A percentile compares a stretch with the other conserved stretches of the same genome.
phyloP scores from a whole-genome alignment of 2,113 vertebrate genomes.

The Monopterus albus region DNA sequence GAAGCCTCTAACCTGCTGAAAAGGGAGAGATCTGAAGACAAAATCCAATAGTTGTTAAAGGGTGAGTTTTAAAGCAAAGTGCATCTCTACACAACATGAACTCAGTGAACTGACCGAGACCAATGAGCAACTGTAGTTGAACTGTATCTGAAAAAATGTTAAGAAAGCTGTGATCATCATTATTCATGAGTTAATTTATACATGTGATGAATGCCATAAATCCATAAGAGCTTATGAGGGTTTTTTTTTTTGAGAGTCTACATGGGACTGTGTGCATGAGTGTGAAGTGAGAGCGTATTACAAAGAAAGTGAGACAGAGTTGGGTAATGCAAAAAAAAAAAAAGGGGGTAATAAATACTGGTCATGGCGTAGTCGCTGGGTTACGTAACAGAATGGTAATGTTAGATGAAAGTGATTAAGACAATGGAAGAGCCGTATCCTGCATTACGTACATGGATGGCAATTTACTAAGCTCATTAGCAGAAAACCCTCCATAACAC shows the following conservation, averaged over 20 bases:
- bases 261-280: slow-evolving; percentile 1
- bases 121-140: background rate
- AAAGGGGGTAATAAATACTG: slow-evolving; percentile 54
- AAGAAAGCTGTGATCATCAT: slow-evolving; percentile 1
- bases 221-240: background rate
- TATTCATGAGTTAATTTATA: background rate
- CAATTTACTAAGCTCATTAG: slow-evolving; percentile 66
- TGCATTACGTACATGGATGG: slow-evolving; percentile 31
- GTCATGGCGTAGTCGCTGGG: slow-evolving; percentile 14
- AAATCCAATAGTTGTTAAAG: background rate
- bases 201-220: slow-evolving; percentile 10
- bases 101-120: slow-evolving; percentile 6
- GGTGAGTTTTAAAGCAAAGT: slow-evolving; percentile 1
- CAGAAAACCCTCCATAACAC: slow-evolving; percentile 25
- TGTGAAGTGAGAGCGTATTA: background rate
- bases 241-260: background rate
- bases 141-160: background rate
- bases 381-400: slow-evolving; percentile 67
- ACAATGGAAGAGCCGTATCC: slow-evolving; percentile 36
- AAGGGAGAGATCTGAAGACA: background rate
- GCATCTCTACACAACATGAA: slow-evolving; percentile 14
- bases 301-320: background rate
- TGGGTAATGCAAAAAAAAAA: slow-evolving; percentile 31
- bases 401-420: slow-evolving; percentile 54
- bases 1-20: background rate